Percentiles rank a stretch among this genome's conserved stretches.
phyloP scores from a whole-genome alignment of 1,140 invertebrate genomes.

The Aphaenogaster floridana region DNA sequence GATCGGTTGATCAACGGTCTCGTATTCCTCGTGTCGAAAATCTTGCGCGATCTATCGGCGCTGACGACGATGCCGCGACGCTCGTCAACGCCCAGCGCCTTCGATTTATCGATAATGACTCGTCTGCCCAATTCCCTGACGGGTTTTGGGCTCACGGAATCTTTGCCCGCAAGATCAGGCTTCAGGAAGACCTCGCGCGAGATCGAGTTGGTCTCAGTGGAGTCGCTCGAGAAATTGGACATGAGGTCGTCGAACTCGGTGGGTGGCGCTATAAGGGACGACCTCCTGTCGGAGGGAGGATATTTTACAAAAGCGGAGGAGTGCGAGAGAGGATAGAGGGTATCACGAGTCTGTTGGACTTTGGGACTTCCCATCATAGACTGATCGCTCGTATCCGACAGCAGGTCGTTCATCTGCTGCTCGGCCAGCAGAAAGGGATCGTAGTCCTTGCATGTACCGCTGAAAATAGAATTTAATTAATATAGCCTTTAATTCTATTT shows the following conservation, averaged over 20 bases:
- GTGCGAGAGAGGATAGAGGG: slow-evolving; percentile 80
- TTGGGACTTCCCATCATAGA: slow-evolving; percentile 74
- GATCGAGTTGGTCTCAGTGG: slow-evolving; percentile 81
- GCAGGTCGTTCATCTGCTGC: slow-evolving; percentile 90
- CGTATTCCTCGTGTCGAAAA: slow-evolving; percentile 68
- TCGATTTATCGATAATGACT: slow-evolving; percentile 82
- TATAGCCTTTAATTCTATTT: not conserved
- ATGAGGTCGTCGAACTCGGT: slow-evolving; percentile 83
- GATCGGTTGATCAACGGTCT: slow-evolving; percentile 70
- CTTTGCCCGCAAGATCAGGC: slow-evolving; percentile 1
- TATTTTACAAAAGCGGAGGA: slow-evolving; percentile 86
- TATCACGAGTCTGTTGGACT: slow-evolving; percentile 60
- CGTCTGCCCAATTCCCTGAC: slow-evolving; percentile 77
- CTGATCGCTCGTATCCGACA: slow-evolving; percentile 85
- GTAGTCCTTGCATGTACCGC: slow-evolving; percentile 86
- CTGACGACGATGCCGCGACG: slow-evolving; percentile 44
- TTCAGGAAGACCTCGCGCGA: slow-evolving; percentile 73
- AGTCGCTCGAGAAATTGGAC: slow-evolving; percentile 82
- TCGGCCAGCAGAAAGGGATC: slow-evolving; percentile 90
- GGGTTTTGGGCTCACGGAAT: not conserved
- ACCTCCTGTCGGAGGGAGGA: slow-evolving; percentile 73
- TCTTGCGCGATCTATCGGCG: slow-evolving; percentile 66
- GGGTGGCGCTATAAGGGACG: slow-evolving; percentile 85
- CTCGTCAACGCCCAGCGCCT: slow-evolving; percentile 76
- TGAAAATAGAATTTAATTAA: slow-evolving; percentile 73